phyloP scores from a whole-genome alignment of 2,113 vertebrate genomes.

The Perognathus longimembris region DNA sequence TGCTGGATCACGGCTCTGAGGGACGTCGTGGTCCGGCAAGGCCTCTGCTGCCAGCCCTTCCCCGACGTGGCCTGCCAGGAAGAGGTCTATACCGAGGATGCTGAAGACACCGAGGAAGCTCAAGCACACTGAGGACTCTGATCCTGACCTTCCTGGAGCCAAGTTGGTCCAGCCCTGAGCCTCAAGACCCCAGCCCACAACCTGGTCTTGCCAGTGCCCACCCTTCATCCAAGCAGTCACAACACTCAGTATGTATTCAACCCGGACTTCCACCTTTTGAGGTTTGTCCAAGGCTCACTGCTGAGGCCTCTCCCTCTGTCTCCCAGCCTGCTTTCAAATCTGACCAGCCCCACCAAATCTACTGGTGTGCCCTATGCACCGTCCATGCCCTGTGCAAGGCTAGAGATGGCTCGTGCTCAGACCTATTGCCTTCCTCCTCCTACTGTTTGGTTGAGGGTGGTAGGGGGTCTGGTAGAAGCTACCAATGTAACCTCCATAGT shows the following conservation, averaged over 20 bases:
- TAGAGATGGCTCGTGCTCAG: not conserved
- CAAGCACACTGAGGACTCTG: not conserved
- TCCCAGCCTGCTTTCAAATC: not conserved
- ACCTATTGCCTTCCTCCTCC: too few species aligned
- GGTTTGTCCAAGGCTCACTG: not conserved
- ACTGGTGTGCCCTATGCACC: not conserved
- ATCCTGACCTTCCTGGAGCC: not conserved
- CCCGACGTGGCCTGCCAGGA: not conserved
- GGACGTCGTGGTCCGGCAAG: not conserved
- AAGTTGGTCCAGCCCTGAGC: not conserved
- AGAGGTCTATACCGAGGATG: not conserved
- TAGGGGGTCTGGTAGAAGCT: too few species aligned
- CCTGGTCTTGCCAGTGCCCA: not conserved
- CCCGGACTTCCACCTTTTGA: not conserved
- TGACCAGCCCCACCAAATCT: rapidly evolving
- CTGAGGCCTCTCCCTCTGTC: conserved; percentile 33
- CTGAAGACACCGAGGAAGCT: too few species aligned
- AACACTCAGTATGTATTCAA: not conserved
- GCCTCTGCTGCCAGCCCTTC: not conserved
- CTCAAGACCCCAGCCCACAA: not conserved
- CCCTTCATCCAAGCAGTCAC: not conserved
- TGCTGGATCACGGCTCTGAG: not conserved
- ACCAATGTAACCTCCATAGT: too few species aligned
- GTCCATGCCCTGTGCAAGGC: not conserved
- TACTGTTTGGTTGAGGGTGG: too few species aligned